A percentile compares a stretch with the other conserved stretches of the same genome.
phyloP scores from a whole-genome alignment of 2,113 vertebrate genomes.

The Zapornia atra region DNA sequence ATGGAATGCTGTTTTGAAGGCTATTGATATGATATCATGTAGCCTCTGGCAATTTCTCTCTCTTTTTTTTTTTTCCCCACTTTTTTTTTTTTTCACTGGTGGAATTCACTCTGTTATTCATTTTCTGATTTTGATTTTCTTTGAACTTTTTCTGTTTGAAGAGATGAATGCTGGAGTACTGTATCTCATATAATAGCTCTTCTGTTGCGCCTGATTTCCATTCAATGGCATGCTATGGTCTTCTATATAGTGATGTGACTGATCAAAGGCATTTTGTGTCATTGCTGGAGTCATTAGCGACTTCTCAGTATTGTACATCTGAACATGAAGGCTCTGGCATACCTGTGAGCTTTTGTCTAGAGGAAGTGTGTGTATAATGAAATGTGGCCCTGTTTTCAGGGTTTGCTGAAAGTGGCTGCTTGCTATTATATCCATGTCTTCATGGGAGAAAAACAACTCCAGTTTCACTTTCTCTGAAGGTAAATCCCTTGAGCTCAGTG shows the following conservation, averaged over 20 bases:
- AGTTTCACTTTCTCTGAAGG: not conserved
- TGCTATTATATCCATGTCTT: not conserved
- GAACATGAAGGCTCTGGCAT: slow-evolving; percentile 8
- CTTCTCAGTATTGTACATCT: slow-evolving; percentile 33
- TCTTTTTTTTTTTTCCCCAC: not conserved
- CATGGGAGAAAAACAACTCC: not conserved
- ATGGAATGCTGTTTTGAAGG: slow-evolving; percentile 73
- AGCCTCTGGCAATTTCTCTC: slow-evolving; percentile 64
- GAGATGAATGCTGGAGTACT: slow-evolving; percentile 73
- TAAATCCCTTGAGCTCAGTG: not conserved
- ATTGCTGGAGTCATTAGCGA: slow-evolving; percentile 66
- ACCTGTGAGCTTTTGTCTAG: slow-evolving; percentile 58
- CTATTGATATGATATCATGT: slow-evolving; percentile 73
- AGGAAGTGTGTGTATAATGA: not conserved
- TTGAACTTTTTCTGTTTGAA: slow-evolving; percentile 81
- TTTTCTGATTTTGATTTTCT: slow-evolving; percentile 75
- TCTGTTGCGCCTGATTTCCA: slow-evolving; percentile 78
- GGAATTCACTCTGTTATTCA: slow-evolving; percentile 74
- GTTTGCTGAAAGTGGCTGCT: not conserved
- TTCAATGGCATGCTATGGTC: slow-evolving; percentile 65
- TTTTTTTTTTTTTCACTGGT: slow-evolving; percentile 18
- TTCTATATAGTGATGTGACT: slow-evolving; percentile 58
- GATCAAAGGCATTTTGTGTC: slow-evolving; percentile 73
- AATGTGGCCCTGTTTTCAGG: not conserved
- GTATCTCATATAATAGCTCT: slow-evolving; percentile 75